Percentiles rank a stretch among this genome's conserved stretches.
phyloP scores from a whole-genome alignment of 2,888 invertebrate species.

The Callimorpha dominula region DNA sequence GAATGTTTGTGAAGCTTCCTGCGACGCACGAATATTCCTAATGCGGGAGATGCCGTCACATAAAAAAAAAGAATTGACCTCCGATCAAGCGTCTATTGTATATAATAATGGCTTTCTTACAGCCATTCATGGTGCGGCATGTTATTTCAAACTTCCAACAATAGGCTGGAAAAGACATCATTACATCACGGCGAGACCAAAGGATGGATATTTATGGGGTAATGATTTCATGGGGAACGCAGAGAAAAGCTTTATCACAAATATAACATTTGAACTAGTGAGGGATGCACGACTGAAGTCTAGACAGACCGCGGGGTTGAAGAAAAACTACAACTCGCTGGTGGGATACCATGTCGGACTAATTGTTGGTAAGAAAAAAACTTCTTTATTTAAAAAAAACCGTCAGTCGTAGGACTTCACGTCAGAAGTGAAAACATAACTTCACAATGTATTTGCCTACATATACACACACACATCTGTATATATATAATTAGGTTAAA shows the following conservation, averaged over 20 bases:
- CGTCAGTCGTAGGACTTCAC: too few relatives aligned
- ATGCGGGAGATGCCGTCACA: too few relatives aligned
- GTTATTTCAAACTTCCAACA: background rate
- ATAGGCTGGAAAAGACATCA: background rate
- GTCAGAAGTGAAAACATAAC: too few relatives aligned
- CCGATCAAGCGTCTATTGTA: too few relatives aligned
- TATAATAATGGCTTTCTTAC: background rate
- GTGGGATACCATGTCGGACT: background rate
- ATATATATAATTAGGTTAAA: too few relatives aligned
- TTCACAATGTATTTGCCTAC: too few relatives aligned
- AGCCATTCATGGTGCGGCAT: background rate
- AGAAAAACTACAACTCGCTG: background rate
- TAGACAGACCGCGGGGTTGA: background rate
- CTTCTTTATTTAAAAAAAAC: too few relatives aligned
- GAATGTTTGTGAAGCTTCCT: too few relatives aligned
- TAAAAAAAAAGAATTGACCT: too few relatives aligned
- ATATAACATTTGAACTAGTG: background rate
- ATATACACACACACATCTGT: too few relatives aligned
- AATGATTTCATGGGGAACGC: background rate
- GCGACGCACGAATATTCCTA: too few relatives aligned
- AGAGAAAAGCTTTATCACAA: background rate
- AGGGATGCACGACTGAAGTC: background rate
- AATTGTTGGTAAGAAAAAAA: slow-evolving; percentile 6
- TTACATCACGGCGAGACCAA: background rate
- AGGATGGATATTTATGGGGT: rapidly evolving